Percentiles rank a stretch among this genome's conserved stretches.
Evolutionary conservation across 1,140 invertebrate genomes (phyloP).

Genomic region (Archivesica marissinica): DNA sequence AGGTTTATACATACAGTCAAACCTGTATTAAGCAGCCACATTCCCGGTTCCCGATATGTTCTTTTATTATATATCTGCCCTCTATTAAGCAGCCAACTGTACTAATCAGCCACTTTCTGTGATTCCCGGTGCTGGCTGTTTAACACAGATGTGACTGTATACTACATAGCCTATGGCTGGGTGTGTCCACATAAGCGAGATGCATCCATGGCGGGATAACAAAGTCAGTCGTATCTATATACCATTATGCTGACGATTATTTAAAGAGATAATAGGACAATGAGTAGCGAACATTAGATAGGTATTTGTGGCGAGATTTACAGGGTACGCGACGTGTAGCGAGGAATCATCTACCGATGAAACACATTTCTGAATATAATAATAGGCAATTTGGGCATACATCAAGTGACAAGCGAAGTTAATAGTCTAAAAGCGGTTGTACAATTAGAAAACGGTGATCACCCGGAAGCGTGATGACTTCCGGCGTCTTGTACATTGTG

Average conservation of each 20-base stretch:
- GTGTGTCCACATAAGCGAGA: neutral
- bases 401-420: neutral
- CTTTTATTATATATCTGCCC: too few species aligned
- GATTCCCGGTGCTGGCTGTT: neutral
- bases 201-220: slow-evolving; percentile 9
- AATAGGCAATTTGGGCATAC: neutral
- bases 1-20: too few species aligned
- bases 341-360: neutral
- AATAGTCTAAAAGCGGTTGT: neutral
- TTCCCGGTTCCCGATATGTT: too few species aligned
- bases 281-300: neutral
- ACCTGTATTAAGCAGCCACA: too few species aligned
- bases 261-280: neutral
- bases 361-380: neutral
- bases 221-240: neutral
- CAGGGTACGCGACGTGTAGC: neutral
- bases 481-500: too few species aligned
- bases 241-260: slow-evolving; percentile 12
- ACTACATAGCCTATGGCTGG: neutral
- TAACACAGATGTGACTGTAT: neutral
- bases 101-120: neutral
- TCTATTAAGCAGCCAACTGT: too few species aligned
- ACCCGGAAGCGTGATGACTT: too few species aligned
- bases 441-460: too few species aligned
- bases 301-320: neutral